These are phyloP conservation scores for Entomobrya multifasciata DNA, from an alignment of 2,888 invertebrate species.

Conservation along the genomic window DNA sequence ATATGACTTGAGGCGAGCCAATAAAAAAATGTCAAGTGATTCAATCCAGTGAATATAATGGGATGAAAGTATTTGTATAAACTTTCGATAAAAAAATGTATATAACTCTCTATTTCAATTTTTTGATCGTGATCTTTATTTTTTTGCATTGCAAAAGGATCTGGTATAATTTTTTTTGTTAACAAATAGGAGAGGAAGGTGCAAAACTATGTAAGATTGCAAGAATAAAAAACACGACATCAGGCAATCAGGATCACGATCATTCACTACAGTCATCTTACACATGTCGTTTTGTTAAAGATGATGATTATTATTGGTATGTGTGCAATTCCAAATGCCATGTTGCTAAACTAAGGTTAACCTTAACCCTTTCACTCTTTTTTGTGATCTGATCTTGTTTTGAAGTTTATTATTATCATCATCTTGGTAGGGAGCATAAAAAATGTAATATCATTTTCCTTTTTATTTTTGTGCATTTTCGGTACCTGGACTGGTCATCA, in stretches of 20 bases:
- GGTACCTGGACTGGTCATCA: too few relatives aligned
- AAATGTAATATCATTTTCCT: background rate
- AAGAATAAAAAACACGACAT: conserved; percentile 28
- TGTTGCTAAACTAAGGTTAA: background rate
- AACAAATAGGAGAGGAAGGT: too few relatives aligned
- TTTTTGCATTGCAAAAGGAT: too few relatives aligned
- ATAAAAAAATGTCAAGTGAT: background rate
- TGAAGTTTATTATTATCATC: conserved; percentile 3
- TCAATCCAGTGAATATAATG: background rate
- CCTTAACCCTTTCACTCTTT: background rate
- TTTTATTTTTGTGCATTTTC: too few relatives aligned
- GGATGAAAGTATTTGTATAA: too few relatives aligned
- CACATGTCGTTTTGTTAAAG: background rate
- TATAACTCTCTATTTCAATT: conserved; percentile 27
- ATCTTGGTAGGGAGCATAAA: too few relatives aligned
- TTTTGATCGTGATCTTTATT: background rate
- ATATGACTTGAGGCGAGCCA: background rate
- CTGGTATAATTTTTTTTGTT: too few relatives aligned
- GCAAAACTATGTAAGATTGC: background rate
- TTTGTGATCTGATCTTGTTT: conserved; percentile 22
- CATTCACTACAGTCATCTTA: conserved; percentile 20
- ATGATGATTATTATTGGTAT: conserved; percentile 29
- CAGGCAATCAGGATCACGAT: conserved; percentile 30
- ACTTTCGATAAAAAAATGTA: conserved; percentile 6
- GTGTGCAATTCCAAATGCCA: conserved; percentile 18